Conservation (phyloP, 2,113 vertebrate genomes). For the Oxygymnocypris stewartii region DNA sequence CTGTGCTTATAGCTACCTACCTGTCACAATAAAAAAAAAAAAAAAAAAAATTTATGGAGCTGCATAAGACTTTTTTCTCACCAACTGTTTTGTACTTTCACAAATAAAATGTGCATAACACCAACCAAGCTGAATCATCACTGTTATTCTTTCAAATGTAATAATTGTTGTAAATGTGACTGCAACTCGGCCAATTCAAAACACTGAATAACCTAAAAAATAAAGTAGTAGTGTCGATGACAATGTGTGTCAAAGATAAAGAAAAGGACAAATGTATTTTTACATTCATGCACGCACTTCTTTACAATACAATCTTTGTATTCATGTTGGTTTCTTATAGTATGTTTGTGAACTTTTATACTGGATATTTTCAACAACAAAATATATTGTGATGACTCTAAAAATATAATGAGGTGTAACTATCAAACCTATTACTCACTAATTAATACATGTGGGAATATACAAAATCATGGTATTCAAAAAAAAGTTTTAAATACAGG, state of each 20-base stretch:
- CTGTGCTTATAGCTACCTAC: background rate
- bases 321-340: no score
- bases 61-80: background rate
- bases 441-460: background rate
- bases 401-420: background rate
- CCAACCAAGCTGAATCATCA: background rate
- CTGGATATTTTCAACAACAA: background rate
- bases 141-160: background rate
- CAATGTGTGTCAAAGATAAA: background rate
- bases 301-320: no score
- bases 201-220: background rate
- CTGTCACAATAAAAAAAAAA: background rate
- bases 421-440: background rate
- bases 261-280: no score
- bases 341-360: no score
- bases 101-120: constrained; percentile 5
- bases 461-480: no score
- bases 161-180: background rate
- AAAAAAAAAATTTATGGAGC: background rate
- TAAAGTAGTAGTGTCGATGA: background rate
- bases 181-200: background rate
- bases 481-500: no score
- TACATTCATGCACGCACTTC: no score
- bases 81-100: background rate
- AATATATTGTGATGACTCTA: background rate